Evolutionary conservation across 2,113 vertebrate species (phyloP).

Genomic region (Psettodes erumei): DNA sequence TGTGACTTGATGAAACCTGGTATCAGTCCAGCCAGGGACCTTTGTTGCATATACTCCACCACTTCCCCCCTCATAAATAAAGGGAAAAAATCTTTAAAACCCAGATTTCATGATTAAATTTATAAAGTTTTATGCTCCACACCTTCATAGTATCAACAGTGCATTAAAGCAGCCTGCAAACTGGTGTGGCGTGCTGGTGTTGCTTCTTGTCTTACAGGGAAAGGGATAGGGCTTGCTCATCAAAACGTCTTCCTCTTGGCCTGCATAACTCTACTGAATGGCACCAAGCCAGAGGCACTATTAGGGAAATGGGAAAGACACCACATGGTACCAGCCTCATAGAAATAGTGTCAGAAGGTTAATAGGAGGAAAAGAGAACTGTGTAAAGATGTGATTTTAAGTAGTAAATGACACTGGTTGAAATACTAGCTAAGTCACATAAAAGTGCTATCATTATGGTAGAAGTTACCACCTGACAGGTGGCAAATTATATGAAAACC

Average conservation of each 20-base stretch:
- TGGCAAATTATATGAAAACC: neutral
- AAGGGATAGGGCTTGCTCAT: slow-evolving; percentile 54
- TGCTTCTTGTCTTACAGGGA: slow-evolving; percentile 60
- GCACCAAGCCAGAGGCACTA: slow-evolving; percentile 36
- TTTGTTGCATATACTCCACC: neutral
- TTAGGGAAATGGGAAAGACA: slow-evolving; percentile 8
- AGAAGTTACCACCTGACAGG: neutral
- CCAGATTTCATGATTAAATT: neutral
- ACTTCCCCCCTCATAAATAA: neutral
- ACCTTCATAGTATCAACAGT: slow-evolving; percentile 36
- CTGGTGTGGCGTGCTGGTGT: slow-evolving; percentile 9
- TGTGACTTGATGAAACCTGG: neutral
- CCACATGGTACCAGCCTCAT: neutral
- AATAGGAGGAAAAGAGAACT: slow-evolving; percentile 1
- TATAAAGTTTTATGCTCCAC: neutral
- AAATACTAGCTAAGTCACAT: neutral
- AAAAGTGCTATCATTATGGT: too few species aligned
- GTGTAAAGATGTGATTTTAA: slow-evolving; percentile 6
- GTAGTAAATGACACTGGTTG: neutral
- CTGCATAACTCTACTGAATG: slow-evolving; percentile 40
- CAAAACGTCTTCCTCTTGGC: slow-evolving; percentile 52
- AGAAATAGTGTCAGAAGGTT: slow-evolving; percentile 28
- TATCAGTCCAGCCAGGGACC: neutral
- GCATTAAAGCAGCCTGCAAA: neutral
- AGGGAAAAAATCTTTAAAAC: neutral